A percentile compares a stretch with the other conserved stretches of the same genome.
Evolutionary conservation across 30 jellyfish, hydroid and myxozoan genomes (phyloP).

Genomic region (Aurelia aurita): DNA sequence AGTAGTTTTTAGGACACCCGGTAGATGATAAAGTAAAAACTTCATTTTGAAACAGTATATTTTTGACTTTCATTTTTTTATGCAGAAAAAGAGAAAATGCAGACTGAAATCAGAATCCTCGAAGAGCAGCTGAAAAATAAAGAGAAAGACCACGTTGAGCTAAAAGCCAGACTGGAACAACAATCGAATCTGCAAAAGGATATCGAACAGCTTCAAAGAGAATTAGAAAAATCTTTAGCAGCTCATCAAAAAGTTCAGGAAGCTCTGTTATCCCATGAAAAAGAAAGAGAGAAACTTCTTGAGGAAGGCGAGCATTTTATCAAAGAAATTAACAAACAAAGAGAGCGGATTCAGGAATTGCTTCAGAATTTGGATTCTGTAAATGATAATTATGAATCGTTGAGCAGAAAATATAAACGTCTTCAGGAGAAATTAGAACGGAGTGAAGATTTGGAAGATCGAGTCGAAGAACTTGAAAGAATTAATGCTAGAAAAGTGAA

Average conservation of each 20-base stretch:
- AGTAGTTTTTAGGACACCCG: too few species aligned
- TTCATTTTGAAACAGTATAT: too few species aligned
- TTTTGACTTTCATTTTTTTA: too few species aligned
- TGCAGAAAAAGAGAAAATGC: background rate
- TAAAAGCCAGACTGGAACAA: slow-evolving; percentile 45
- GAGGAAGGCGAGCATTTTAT: slow-evolving; percentile 51
- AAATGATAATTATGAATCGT: slow-evolving; percentile 49
- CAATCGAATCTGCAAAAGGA: slow-evolving; percentile 79
- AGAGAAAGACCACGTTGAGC: slow-evolving; percentile 30
- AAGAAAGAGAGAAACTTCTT: slow-evolving; percentile 57
- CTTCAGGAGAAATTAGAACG: slow-evolving; percentile 77
- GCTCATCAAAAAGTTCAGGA: slow-evolving; percentile 85
- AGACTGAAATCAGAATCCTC: slow-evolving; percentile 16
- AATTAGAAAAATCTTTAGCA: slow-evolving; percentile 83
- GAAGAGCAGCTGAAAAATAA: slow-evolving; percentile 37
- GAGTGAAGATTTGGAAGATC: slow-evolving; percentile 75
- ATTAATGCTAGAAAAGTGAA: slow-evolving; percentile 73
- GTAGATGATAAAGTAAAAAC: too few species aligned
- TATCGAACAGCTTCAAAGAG: slow-evolving; percentile 71
- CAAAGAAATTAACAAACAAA: slow-evolving; percentile 58
- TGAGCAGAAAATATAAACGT: slow-evolving; percentile 61
- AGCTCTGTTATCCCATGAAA: slow-evolving; percentile 71
- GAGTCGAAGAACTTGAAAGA: slow-evolving; percentile 69
- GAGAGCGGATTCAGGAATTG: slow-evolving; percentile 41
- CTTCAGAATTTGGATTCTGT: slow-evolving; percentile 64